Evolutionary conservation across 2,113 vertebrate genomes (phyloP), one percentile per base, ranked within the genome.

Genomic region (Salvelinus alpinus): DNA sequence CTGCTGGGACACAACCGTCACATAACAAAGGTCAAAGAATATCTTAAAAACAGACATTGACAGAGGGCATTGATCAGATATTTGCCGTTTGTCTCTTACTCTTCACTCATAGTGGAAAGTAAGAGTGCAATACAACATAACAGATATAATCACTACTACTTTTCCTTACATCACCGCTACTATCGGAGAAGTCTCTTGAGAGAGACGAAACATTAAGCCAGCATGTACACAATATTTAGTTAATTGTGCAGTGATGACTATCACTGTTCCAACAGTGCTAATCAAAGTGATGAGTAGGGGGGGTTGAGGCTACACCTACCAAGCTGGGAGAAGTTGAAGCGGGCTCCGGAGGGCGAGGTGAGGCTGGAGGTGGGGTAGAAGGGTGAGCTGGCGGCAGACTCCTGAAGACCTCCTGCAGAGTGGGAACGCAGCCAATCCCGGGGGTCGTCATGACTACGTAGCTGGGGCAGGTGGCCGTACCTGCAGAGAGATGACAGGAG

Each of bases 341-440:
- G 92, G 0, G 94, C 94, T 77, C 93, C 95, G 0, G 94, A 95
- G 24, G 96, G 95, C 11, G 95, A 96, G 38, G 94, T 95, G 66
- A 96, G 85, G 18, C 94, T 94, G 80, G 95, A 95, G 51, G 94
- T 91, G 14, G 95, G 94, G 4, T 93, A 95, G 77, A 95, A 95
- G 0, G 94, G 93, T 2, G 94, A 94, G 77, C 89, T 94, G 84
- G 82, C 83, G 54, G 91, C 88, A 0, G 92, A 93, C 38, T 96
- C 96, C 86, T 95, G 95, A 24, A 95, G 89, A 4, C 95, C 95
- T 25, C 93, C 93, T 0, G 93, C 93, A 9, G 95, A 95, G 68
- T 95, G 95, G n/a, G 94, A 96, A 67, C 94, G 91, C 0, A 96
- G 88, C 95, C 96, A 97, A 84, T 96, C 96, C 79, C 94, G 95